Conservation (phyloP, 1,140 invertebrate genomes). For the Macrotrachela quadricornifera region DNA sequence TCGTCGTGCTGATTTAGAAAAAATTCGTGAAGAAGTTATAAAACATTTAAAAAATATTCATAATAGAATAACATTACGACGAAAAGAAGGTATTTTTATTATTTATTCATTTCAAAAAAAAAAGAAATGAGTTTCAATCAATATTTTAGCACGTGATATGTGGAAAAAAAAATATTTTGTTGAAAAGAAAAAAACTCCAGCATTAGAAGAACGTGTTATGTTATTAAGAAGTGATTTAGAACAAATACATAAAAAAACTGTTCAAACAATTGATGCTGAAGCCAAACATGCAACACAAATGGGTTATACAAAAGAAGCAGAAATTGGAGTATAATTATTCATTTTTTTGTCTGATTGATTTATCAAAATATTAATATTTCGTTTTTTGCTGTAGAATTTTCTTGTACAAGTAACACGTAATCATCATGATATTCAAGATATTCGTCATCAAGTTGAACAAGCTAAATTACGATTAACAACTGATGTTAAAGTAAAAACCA, state of each 20-base stretch:
- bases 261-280: conserved; percentile 20
- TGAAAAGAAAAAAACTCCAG: conserved; percentile 30
- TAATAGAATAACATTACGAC: background rate
- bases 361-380: background rate
- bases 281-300: conserved; percentile 10
- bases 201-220: conserved; percentile 28
- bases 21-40: background rate
- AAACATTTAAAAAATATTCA: conserved; percentile 6
- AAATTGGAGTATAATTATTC: conserved; percentile 13
- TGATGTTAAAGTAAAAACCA: conserved; percentile 32
- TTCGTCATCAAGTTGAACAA: conserved; percentile 31
- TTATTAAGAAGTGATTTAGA: conserved; percentile 27
- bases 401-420: conserved; percentile 32
- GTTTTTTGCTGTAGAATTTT: conserved; percentile 17
- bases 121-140: background rate
- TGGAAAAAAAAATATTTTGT: conserved; percentile 33
- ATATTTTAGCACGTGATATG: conserved; percentile 25
- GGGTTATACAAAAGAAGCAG: conserved; percentile 14
- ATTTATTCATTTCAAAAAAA: background rate
- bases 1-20: background rate
- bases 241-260: conserved; percentile 22
- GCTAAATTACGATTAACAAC: conserved; percentile 34
- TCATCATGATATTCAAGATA: conserved; percentile 34
- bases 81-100: background rate
- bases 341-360: conserved; percentile 10